Conservation (phyloP, 2,113 vertebrate species). For the Cranoglanis bouderius region DNA sequence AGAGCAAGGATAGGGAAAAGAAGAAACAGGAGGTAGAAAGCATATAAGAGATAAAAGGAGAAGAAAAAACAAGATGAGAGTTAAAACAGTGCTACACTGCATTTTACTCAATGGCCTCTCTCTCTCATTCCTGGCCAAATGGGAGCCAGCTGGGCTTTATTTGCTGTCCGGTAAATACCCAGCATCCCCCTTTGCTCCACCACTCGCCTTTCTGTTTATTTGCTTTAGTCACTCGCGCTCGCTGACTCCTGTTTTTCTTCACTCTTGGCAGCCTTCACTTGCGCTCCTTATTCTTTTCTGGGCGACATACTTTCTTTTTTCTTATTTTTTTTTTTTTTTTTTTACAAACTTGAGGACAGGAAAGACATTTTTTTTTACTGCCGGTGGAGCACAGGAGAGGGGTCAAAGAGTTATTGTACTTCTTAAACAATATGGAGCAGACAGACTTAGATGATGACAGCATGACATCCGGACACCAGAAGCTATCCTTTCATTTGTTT, state of each 20-base stretch:
- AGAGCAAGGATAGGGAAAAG: neutral
- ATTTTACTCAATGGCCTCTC: constrained; percentile 3
- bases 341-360: constrained; percentile 1
- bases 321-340: neutral
- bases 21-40: neutral
- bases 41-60: neutral
- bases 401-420: neutral
- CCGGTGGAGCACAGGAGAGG: constrained; percentile 1
- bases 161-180: constrained; percentile 70
- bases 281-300: constrained; percentile 23
- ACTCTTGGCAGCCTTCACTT: constrained; percentile 35
- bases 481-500: constrained; percentile 21
- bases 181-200: constrained; percentile 69
- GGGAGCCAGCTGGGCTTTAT: constrained; percentile 77
- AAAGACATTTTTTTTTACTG: constrained; percentile 7
- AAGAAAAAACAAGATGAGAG: neutral
- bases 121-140: constrained; percentile 75
- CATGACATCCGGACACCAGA: constrained; percentile 28
- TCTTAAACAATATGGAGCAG: constrained; percentile 32
- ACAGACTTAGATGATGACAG: constrained; percentile 38
- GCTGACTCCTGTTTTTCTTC: constrained; percentile 64
- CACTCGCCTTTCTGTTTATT: constrained; percentile 74
- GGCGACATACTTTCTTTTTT: neutral
- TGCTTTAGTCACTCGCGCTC: constrained; percentile 69
- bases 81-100: constrained; percentile 6